phyloP scores from a whole-genome alignment of 1,140 invertebrate species.

The Asbolus verrucosus region DNA sequence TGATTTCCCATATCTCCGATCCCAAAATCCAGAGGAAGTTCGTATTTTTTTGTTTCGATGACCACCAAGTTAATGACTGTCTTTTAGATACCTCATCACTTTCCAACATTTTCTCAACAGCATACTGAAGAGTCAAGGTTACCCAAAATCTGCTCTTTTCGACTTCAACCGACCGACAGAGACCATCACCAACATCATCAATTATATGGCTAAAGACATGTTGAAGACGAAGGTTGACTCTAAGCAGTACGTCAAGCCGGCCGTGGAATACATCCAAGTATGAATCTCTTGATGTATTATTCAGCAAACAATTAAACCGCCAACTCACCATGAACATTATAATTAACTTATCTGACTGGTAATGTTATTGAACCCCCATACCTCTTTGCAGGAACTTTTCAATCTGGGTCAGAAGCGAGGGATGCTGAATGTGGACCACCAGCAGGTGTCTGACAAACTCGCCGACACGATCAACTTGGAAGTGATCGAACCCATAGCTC shows the following conservation, averaged over 20 bases:
- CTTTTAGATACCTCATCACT: conserved; percentile 51
- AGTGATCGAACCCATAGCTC: conserved; percentile 80
- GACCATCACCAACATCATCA: conserved; percentile 74
- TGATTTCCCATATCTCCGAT: conserved; percentile 79
- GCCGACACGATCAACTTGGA: conserved; percentile 84
- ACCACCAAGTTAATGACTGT: no score
- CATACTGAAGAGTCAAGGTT: conserved; percentile 80
- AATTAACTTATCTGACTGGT: background rate
- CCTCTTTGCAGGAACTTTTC: conserved; percentile 73
- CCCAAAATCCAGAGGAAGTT: conserved; percentile 79
- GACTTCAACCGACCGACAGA: conserved; percentile 76
- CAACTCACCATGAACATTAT: background rate
- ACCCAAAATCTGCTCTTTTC: conserved; percentile 77
- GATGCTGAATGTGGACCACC: conserved; percentile 69
- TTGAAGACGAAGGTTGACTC: conserved; percentile 79
- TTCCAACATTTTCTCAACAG: conserved; percentile 80
- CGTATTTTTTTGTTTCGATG: no score
- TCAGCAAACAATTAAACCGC: background rate
- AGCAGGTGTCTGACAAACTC: conserved; percentile 78
- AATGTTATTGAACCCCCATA: conserved; percentile 33
- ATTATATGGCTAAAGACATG: conserved; percentile 77
- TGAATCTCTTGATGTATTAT: no score
- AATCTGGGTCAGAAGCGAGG: conserved; percentile 75
- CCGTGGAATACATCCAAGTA: conserved; percentile 77
- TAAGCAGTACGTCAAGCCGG: conserved; percentile 78